Evolutionary conservation across 2,113 vertebrate genomes (phyloP), one percentile per base, ranked within the genome.

Genomic region (Tragelaphus imberbis): DNA sequence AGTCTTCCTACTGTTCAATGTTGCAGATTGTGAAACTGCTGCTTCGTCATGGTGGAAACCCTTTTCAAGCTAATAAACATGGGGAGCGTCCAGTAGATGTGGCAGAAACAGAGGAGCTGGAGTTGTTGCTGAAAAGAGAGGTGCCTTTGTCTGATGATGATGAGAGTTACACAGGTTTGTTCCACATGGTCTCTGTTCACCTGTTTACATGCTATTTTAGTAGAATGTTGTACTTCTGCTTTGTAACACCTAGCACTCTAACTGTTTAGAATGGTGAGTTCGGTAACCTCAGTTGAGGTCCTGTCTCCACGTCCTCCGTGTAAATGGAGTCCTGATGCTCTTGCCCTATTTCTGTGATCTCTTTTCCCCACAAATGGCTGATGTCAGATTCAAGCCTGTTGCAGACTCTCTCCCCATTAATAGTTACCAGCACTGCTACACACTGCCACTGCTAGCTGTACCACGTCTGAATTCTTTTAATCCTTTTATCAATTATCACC

Each of bases 41-140:
- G 27, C 99, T 99, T 91, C 99, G 99, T 90, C 99, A 99, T 47
- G 99, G 99, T 79, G 99, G 99, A 75, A 99, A 99, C 95, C 99
- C 99, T 47, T 99, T 99, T 98, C 99, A 99, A 98, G 99, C 99
- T 88, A 99, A 99, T 98, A 99, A 99, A 97, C 99, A 99, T 0
- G 99, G 99, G 2, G 99, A 99, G 98, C 99, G 99, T 30, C 99
- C 99, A 7, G 99, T 99, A 96, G 99, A 99, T 92, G 99, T 99
- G 91, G 99, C 99, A 30, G 99, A 99, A 98, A 99, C 99, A 84
- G 99, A 99, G 97, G 99, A 99, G 98, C 95, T 99, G 95, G 99
- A 99, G 97, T 99, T 99, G 98, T 98, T 99, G 0, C 95, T 99
- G 65, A 99, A 99, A 98, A 99, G 99, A 95, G 99, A 99, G 97